Evolutionary conservation across 2,888 invertebrate species (phyloP).

Genomic region (Laspeyria flexula): DNA sequence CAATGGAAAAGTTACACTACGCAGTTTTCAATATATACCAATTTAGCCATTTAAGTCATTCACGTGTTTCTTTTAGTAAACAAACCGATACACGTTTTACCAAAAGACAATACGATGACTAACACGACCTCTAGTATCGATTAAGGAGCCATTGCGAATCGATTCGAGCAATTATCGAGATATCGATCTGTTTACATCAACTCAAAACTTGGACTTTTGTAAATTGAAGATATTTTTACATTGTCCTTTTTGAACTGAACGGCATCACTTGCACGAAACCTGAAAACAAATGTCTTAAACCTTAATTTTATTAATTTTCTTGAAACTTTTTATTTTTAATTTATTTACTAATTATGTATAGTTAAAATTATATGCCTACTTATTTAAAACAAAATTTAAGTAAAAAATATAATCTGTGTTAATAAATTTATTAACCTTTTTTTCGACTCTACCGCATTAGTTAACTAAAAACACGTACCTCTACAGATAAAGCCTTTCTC

Average conservation of each 20-base stretch:
- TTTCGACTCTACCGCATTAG: too few species aligned
- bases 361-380: too few species aligned
- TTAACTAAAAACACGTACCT: too few species aligned
- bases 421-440: too few species aligned
- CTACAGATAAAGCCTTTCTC: too few species aligned
- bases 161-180: conserved; percentile 48
- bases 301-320: too few species aligned
- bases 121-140: conserved; percentile 40
- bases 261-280: too few species aligned
- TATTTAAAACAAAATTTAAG: too few species aligned
- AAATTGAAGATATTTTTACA: not conserved
- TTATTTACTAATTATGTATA: too few species aligned
- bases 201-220: conserved; percentile 3
- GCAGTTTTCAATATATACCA: not conserved
- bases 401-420: too few species aligned
- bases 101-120: conserved; percentile 30
- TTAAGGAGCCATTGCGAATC: conserved; percentile 36
- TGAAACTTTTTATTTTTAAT: too few species aligned
- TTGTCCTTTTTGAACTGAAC: not conserved
- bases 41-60: not conserved
- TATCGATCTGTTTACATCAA: conserved; percentile 46
- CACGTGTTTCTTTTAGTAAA: conserved; percentile 11
- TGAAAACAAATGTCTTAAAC: too few species aligned
- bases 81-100: conserved; percentile 10
- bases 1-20: not conserved